Conservation (phyloP, 1,140 invertebrate genomes). For the Dinoponera quadriceps region DNA sequence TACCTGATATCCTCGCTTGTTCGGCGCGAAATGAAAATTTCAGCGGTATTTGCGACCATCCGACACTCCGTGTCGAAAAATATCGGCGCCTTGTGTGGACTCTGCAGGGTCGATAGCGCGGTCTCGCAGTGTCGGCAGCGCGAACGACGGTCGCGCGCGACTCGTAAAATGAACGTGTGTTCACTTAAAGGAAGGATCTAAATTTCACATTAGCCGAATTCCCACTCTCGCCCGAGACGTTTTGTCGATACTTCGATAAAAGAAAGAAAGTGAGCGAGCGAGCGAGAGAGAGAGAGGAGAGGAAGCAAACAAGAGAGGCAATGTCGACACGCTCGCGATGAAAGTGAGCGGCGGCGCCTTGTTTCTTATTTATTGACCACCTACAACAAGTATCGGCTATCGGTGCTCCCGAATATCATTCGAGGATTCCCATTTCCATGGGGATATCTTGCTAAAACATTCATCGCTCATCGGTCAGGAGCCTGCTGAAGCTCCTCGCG, state of each 20-base stretch:
- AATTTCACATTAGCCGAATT: background rate
- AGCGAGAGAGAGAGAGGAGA: too few species aligned
- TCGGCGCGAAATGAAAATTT: background rate
- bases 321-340: too few species aligned
- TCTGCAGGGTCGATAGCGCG: background rate
- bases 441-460: slow-evolving; percentile 40
- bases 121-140: background rate
- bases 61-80: slow-evolving; percentile 21
- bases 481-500: background rate
- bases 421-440: background rate
- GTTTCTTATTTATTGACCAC: too few species aligned
- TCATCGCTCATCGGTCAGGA: slow-evolving; percentile 27
- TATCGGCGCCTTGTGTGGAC: background rate
- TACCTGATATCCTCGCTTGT: background rate
- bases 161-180: too few species aligned
- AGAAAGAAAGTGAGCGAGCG: too few species aligned
- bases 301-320: too few species aligned
- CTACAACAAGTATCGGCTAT: background rate
- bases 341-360: too few species aligned
- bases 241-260: background rate
- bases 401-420: slow-evolving; percentile 23
- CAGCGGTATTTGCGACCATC: background rate
- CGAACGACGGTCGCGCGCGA: too few species aligned
- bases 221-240: background rate
- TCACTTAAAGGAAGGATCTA: background rate